Base-by-base conservation (phyloP, 2,888 invertebrate species). In the Dynastes hyllus region DNA sequence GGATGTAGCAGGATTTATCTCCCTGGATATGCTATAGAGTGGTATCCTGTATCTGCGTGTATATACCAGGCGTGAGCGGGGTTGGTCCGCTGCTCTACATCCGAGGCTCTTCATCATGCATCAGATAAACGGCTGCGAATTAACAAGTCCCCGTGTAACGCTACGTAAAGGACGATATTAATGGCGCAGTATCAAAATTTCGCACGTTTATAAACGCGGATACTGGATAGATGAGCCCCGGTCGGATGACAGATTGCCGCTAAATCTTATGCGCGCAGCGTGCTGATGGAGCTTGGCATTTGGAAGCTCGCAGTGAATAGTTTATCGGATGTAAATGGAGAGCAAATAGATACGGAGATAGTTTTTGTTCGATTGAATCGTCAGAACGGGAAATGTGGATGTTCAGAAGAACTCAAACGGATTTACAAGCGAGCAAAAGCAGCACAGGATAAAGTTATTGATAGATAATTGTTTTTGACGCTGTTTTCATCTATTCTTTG, bases 191-290 rank as follows among this genome's bases (percentile, higher is more conserved):
- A 58, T 58, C 55, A 58, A 58, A 58, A 58, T 58, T 58, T 9
- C 22, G 55, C 16, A 22, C 55, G 55, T 22, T 22, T 58, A 22
- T 58, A 58, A 58, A 58, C 5, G 55, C 55, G 22, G 55, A 58
- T 22, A 27, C 16, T 16, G n/a, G 55, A 58, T 58, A 27, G 16
- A 58, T 58, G 55, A 22, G n/a, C 22, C n/a, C 55, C 55, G 55
- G 55, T 58, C 55, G 55, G 22, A 58, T 58, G 55, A 58, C 55
- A 58, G 55, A 58, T 58, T 58, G 22, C 55, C 55, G 22, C n/a
- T 58, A 8, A 58, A 22, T 22, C 55, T 58, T 58, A 45, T 2
- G 45, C 8, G 8, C 45, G 45, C 45, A 45, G 8, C 45, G 8
- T 11, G 45, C 45, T 45, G 45, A 45, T 11, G 45, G 11, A 45